Conservation (phyloP, 2,113 vertebrate genomes). For the Brienomyrus brachyistius region DNA sequence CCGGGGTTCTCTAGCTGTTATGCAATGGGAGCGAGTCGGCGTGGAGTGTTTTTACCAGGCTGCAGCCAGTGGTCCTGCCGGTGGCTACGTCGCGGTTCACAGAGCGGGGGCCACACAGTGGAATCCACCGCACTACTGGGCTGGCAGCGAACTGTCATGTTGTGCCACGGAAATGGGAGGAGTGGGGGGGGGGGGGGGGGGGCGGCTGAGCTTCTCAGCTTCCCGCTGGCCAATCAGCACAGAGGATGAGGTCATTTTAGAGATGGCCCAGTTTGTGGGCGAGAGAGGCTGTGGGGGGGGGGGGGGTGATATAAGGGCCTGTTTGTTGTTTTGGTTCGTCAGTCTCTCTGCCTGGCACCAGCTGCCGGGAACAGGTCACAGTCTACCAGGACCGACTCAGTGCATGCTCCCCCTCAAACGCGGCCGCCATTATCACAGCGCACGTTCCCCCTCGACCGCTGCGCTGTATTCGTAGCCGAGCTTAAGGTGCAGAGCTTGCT, state of each 20-base stretch:
- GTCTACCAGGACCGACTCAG: too few species aligned
- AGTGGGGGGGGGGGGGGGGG: background rate
- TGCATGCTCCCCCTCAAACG: background rate
- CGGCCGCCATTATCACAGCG: too few species aligned
- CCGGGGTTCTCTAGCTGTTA: background rate
- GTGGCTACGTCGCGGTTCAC: background rate
- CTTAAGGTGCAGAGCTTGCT: background rate
- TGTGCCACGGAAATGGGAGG: background rate
- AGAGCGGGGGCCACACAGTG: background rate
- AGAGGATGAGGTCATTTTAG: conserved; percentile 15
- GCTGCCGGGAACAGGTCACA: background rate
- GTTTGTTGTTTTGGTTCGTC: background rate
- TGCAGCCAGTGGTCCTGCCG: background rate
- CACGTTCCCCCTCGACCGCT: background rate
- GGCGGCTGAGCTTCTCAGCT: background rate
- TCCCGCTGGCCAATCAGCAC: background rate
- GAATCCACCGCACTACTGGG: background rate
- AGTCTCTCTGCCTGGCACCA: conserved; percentile 12
- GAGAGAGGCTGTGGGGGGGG: background rate
- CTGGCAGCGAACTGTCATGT: background rate
- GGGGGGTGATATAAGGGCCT: background rate
- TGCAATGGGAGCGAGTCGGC: background rate
- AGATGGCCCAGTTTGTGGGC: conserved; percentile 5
- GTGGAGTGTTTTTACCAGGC: background rate
- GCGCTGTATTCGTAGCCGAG: background rate